Evolutionary conservation across 2,888 invertebrate species (phyloP).

Genomic region (Dusona sp.): DNA sequence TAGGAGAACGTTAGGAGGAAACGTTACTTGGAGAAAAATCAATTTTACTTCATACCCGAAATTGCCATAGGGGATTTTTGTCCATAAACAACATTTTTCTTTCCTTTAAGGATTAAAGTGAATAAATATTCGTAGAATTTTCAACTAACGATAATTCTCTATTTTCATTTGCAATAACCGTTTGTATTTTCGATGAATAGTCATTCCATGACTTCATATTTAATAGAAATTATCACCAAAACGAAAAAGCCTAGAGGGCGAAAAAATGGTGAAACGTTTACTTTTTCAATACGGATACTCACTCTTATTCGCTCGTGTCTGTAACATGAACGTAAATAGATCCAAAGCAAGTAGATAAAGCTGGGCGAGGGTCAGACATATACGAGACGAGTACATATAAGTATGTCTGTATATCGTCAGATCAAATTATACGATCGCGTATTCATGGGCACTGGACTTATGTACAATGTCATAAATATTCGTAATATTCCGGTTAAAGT

Average conservation of each 20-base stretch:
- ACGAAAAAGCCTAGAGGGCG: background rate
- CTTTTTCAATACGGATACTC: constrained; percentile 29
- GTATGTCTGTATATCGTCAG: constrained; percentile 3
- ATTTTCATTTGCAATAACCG: no score
- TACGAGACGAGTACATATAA: constrained; percentile 25
- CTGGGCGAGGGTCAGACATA: constrained; percentile 64
- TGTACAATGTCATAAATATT: constrained; percentile 19
- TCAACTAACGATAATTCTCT: background rate
- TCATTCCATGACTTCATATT: background rate
- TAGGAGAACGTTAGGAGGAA: no score
- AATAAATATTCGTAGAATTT: background rate
- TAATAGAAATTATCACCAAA: background rate
- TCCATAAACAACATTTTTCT: background rate
- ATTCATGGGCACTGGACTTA: constrained; percentile 21
- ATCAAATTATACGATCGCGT: constrained; percentile 22
- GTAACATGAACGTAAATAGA: background rate
- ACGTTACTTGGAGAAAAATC: background rate
- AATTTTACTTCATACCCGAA: background rate
- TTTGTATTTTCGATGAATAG: background rate
- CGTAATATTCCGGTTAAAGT: background rate
- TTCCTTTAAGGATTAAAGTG: background rate
- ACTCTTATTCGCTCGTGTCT: background rate
- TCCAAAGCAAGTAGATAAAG: constrained; percentile 33
- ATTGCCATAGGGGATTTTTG: background rate
- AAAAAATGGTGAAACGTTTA: background rate